Evolutionary conservation across 2,113 vertebrate genomes (phyloP), one percentile per base, ranked within the genome.

Genomic region (Pionites leucogaster): DNA sequence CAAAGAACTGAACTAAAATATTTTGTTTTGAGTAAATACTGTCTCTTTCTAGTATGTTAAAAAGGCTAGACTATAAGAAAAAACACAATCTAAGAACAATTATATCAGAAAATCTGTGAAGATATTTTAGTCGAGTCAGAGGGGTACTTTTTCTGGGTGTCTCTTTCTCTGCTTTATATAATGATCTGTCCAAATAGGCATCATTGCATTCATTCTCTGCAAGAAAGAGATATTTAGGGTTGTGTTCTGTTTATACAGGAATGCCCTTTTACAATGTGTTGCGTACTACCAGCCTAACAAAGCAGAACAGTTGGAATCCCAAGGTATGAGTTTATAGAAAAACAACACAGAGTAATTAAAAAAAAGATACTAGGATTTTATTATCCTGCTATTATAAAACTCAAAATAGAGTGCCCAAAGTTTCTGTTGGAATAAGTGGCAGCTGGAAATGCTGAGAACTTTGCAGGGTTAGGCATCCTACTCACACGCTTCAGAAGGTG

Each of bases 1-100:
- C 37, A 86, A 82, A 90, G 87, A 92, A 33, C 41, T 57, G 49
- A 92, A 80, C 55, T 68, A 59, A 81, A 94, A 81, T 93, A 64
- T 82, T 92, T 91, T 88, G 71, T 42, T 95, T 83, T 82, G 47
- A 52, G 65, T 86, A 88, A 78, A 60, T 52, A 25, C 31, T 60
- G 42, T 0, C 47, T 78, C 35, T 70, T 90, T 67, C 33, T 83
- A 13, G 2, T 50, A 4, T 42, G 9, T 63, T 86, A 67, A 24
- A 79, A 79, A 44, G 46, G 9, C 5, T 41, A n/a, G 31, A 29
- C 57, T 75, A 1, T 28, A 49, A 82, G 37, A 47, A 55, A 59
- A 59, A 79, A 37, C 20, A 64, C 17, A 50, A 6, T 83, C 19
- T 88, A 39, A 13, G 71, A 85, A 85, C 8, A 80, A 39, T 53